Conservation (phyloP, 2,888 invertebrate species). For the Galerucella pusilla region DNA sequence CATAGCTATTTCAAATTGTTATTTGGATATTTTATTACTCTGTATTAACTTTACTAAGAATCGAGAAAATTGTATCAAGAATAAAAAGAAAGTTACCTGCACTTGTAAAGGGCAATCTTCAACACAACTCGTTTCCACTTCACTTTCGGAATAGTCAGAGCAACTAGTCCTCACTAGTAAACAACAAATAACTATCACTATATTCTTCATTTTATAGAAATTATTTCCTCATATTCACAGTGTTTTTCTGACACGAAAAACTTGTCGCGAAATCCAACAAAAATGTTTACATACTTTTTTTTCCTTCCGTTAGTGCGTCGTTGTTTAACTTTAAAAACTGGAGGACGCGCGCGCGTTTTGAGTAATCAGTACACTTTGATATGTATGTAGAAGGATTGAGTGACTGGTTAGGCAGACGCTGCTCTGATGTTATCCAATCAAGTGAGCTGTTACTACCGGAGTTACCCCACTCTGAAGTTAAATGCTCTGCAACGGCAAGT, state of each 20-base stretch:
- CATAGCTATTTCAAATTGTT: too few species aligned
- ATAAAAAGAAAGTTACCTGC: conserved; percentile 8
- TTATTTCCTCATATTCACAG: conserved; percentile 28
- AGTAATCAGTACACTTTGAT: conserved; percentile 23
- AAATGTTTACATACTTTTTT: neutral
- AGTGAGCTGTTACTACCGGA: conserved; percentile 41
- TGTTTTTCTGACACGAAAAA: conserved; percentile 13
- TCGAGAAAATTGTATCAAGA: too few species aligned
- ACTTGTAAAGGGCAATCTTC: conserved; percentile 60
- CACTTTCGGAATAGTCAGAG: conserved; percentile 46
- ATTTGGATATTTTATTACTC: too few species aligned
- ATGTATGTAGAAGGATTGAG: conserved; percentile 23
- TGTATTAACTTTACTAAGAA: too few species aligned
- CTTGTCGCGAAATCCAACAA: neutral
- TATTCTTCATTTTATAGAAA: conserved; percentile 31
- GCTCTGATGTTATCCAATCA: conserved; percentile 29
- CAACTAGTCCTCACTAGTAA: conserved; percentile 33
- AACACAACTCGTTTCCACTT: conserved; percentile 58
- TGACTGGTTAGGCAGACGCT: conserved; percentile 19
- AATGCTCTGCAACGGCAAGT: conserved; percentile 57
- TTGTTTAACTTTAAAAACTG: conserved; percentile 25
- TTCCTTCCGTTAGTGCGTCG: conserved; percentile 10
- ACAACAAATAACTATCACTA: conserved; percentile 33
- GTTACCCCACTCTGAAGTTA: conserved; percentile 52
- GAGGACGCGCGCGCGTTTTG: conserved; percentile 29